Evolutionary conservation across 2,888 invertebrate species (phyloP), one percentile per base, ranked within the genome.

Genomic region (Troglohyphantes excavatus): DNA sequence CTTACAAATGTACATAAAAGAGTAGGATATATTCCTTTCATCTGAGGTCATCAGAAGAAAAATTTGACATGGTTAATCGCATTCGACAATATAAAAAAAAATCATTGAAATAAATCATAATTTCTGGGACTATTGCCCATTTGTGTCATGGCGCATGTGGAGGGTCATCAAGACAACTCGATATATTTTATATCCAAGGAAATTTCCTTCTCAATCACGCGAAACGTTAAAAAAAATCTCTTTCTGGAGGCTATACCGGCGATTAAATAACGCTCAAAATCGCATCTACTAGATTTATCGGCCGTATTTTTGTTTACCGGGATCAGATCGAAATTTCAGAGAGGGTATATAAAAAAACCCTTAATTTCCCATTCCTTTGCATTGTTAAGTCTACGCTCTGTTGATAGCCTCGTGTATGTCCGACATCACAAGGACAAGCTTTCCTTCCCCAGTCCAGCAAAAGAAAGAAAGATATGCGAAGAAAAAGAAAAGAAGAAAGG

Each of bases 331-430:
- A 68, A 33, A 68, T 6, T 33, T 19, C n/a, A 33, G 29, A 61
- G 26, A 17, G 19, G 9, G 26, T 13, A 61, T 63, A 9, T 13
- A 78, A 33, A 78, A 43, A 78, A 78, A 43, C 19, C 33, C 27
- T 39, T n/a, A 27, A 26, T 11, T 33, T 59, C 21, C 75, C 59
- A 63, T 78, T 78, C 78, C 43, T 63, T 65, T 21, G 39, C n/a
- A 78, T 78, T 78, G 78, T 78, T 17, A 59, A 61, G 21, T 75
- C 17, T 33, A 78, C 78, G 78, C 78, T 78, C 78, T 78, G 78
- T n/a, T 65, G 78, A 78, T 43, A 59, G 75, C 75, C 75, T 59
- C 75, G 23, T 26, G 53, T n/a, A 7, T 11, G 61, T 39, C 65
- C 39, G 78, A 78, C 78, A 65, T 33, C 23, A 78, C 78, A 78